phyloP scores from a whole-genome alignment of 2,888 invertebrate genomes.

The Heteromurus nitidus region DNA sequence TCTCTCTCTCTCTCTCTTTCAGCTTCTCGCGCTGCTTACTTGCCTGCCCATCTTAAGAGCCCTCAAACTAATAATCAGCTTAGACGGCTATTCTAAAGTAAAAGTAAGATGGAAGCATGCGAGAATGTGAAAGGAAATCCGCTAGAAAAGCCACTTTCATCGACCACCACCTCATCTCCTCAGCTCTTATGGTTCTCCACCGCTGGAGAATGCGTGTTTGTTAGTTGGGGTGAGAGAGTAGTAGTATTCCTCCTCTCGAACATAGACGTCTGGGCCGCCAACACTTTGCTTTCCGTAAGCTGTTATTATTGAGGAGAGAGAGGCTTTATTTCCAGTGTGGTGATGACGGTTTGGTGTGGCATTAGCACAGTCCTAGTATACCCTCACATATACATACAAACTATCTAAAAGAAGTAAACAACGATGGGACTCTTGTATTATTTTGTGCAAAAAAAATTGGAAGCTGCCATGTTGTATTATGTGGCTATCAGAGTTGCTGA shows the following conservation, averaged over 20 bases:
- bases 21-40: background rate
- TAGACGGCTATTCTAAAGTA: constrained; percentile 39
- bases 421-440: background rate
- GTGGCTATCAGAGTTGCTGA: constrained; percentile 36
- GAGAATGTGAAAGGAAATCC: constrained; percentile 57
- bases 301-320: background rate
- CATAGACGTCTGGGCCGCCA: background rate
- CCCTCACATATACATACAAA: background rate
- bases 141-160: constrained; percentile 55
- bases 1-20: constrained; percentile 2
- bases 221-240: background rate
- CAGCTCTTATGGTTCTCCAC: background rate
- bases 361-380: constrained; percentile 2
- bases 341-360: constrained; percentile 28
- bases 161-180: constrained; percentile 21
- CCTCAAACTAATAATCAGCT: constrained; percentile 58
- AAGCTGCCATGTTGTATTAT: constrained; percentile 31
- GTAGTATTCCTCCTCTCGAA: background rate
- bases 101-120: constrained; percentile 22
- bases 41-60: constrained; percentile 32
- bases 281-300: background rate
- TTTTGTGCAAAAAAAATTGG: constrained; percentile 2
- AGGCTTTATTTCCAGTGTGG: background rate
- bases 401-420: background rate
- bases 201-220: background rate